Base-by-base conservation (phyloP, 1,140 invertebrate genomes). In the Mycetomoellerius zeteki region DNA sequence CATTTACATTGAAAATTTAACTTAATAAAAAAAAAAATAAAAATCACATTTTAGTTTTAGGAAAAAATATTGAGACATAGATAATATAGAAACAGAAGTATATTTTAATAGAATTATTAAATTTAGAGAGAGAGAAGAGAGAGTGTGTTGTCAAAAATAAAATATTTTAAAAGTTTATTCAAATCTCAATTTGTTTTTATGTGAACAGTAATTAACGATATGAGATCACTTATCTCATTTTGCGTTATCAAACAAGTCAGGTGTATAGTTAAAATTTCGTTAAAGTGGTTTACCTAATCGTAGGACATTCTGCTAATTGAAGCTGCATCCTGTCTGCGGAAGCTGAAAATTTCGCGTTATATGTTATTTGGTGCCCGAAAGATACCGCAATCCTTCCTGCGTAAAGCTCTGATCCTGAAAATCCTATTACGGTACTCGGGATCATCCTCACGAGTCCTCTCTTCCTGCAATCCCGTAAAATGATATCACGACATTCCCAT, bases 401-500 rank as follows among this genome's bases (percentile, higher is more conserved):
- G 69, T 73, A 75, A 84, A 84, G 72, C 69, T 67, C 64, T 87
- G 88, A 85, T 90, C 88, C 86, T 58, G 82, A 64, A 80, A 90
- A 91, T 91, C 90, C 89, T 91, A 77, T 90, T 88, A 90, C 82
- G 73, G 58, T 67, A 84, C 73, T 78, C 60, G 8, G 58, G 73
- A 87, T 75, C 78, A 58, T 50, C 73, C 21, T 37, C 65, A 43
- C 24, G 64, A 69, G 88, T 75, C 33, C 43, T 43, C 69, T 73
- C 67, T 37, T 73, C 54, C 47, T 76, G 43, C 81, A 73, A 82
- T 91, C 80, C 86, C 77, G 71, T 85, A 86, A 91, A 89, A 88
- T 86, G 90, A 72, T 88, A 91, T 91, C 82, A 86, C 78, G 80
- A 67, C 67, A 75, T 88, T 73, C 72, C 77, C 77, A 85, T 71